Evolutionary conservation across 2,888 invertebrate species (phyloP).

Genomic region (Orchesella flavescens): DNA sequence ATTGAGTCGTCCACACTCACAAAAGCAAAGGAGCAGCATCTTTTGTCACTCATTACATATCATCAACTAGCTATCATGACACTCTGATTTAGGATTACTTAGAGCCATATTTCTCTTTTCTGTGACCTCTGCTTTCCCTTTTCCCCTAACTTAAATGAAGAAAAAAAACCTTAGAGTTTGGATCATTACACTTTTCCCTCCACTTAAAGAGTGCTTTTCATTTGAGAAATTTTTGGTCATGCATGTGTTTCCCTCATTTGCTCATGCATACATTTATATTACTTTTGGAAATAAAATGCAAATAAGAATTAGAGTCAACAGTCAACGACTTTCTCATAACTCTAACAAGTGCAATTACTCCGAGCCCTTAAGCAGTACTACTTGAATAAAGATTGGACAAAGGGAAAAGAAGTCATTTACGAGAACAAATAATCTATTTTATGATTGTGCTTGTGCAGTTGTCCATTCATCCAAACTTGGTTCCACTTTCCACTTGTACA

Average conservation of each 20-base stretch:
- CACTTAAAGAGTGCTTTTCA: conserved; percentile 6
- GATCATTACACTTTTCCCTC: conserved; percentile 45
- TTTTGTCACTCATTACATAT: conserved; percentile 70
- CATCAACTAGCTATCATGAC: conserved; percentile 69
- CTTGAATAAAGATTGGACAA: conserved; percentile 52
- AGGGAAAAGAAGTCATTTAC: conserved; percentile 32
- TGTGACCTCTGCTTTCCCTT: conserved; percentile 58
- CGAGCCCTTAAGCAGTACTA: conserved; percentile 52
- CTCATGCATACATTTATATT: background rate
- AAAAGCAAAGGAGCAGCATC: conserved; percentile 46
- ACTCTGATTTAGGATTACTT: conserved; percentile 69
- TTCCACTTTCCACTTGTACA: conserved; percentile 54
- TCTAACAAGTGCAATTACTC: conserved; percentile 57
- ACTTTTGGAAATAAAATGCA: conserved; percentile 47
- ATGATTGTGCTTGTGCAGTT: conserved; percentile 50
- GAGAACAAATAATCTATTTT: conserved; percentile 62
- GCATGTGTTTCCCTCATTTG: background rate
- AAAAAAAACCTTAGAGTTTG: conserved; percentile 35
- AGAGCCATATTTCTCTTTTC: conserved; percentile 47
- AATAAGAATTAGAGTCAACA: conserved; percentile 42
- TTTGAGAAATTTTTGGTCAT: background rate
- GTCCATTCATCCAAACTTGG: conserved; percentile 53
- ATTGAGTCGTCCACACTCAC: conserved; percentile 34
- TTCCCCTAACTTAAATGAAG: conserved; percentile 25
- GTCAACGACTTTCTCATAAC: conserved; percentile 41